phyloP scores from a whole-genome alignment of 1,140 invertebrate species.

The Drosophila pruinosa region DNA sequence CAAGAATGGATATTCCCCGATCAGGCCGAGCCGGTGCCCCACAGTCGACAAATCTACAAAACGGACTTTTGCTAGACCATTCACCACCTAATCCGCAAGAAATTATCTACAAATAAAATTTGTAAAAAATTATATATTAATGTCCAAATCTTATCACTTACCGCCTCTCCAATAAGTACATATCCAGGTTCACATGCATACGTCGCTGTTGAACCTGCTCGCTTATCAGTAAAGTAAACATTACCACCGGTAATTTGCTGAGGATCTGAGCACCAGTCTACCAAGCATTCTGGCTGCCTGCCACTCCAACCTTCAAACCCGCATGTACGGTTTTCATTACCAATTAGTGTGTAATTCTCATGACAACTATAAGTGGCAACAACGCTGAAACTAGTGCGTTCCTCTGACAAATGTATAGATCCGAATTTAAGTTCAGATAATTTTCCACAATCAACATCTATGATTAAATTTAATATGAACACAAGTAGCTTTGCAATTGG shows the following conservation, averaged over 20 bases:
- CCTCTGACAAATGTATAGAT: conserved; percentile 86
- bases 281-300: conserved; percentile 90
- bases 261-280: conserved; percentile 93
- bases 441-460: conserved; percentile 92
- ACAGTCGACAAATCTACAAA: conserved; percentile 94
- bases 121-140: background rate
- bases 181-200: conserved; percentile 93
- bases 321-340: conserved; percentile 89
- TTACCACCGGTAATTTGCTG: conserved; percentile 89
- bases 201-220: conserved; percentile 89
- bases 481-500: no score
- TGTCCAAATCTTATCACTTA: conserved; percentile 82
- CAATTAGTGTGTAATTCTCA: conserved; percentile 93
- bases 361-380: conserved; percentile 90
- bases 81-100: conserved; percentile 91
- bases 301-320: conserved; percentile 92
- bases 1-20: conserved; percentile 88
- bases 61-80: conserved; percentile 91
- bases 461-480: background rate
- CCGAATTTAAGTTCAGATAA: conserved; percentile 90
- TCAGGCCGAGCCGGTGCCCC: conserved; percentile 90
- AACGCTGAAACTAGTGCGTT: conserved; percentile 90
- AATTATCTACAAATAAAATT: conserved; percentile 85
- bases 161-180: conserved; percentile 91
- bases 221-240: conserved; percentile 87